A percentile compares a stretch with the other conserved stretches of the same genome.
phyloP scores from a whole-genome alignment of 2,113 vertebrate genomes.

The Ovis aries region ARS-UI_Ramb_v3.0 NC_056065.1:2630501-2631000 shows the following conservation, averaged over 20 bases:
- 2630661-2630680: neutral
- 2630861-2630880: neutral
- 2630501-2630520: neutral
- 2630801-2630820: neutral
- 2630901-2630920: neutral
- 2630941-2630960: neutral
- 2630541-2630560: neutral
- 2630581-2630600: neutral
- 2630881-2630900: neutral
- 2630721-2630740: neutral
- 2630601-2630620: neutral
- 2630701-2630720: neutral
- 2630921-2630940: no score
- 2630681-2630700: no score
- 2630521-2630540: neutral
- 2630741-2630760: neutral
- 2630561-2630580: neutral
- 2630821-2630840: neutral
- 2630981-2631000: neutral
- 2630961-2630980: neutral
- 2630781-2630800: neutral
- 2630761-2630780: neutral
- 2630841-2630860: neutral
- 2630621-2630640: neutral
- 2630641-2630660: neutral